Evolutionary conservation across 2,888 invertebrate species (phyloP), one percentile per base, ranked within the genome.

Genomic region (Acanthacorydalis orientalis): DNA sequence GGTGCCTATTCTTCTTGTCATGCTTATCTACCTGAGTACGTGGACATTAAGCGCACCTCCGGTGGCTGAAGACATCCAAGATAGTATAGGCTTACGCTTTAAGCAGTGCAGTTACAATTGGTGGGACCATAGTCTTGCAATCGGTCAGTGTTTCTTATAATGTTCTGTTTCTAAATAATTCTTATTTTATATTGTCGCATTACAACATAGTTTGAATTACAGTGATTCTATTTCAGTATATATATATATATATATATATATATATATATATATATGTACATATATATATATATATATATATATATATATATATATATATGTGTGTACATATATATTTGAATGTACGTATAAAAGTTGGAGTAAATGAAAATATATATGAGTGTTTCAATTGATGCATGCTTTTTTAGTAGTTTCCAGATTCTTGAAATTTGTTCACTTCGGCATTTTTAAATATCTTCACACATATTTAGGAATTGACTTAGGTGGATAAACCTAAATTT

Each of bases 41-140:
- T 93, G 93, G 93, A 90, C 91, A 0, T 72, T 89, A 16, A 87
- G 88, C 1, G 82, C 85, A 43, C 87, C 90, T 2, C 90, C 90
- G 2, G 76, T 75, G 53, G 87, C 86, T 34, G 83, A 84, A 68
- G 79, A 78, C 57, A 87, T 88, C 54, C 72, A 75, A 49, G 86
- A 87, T 60, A 77, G 79, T 55, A 70, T 72, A 55, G 82, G 80
- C 46, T 70, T 91, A 51, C 83, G 84, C 63, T 92, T 91, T 68
- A 86, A 83, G 60, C 87, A 89, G 60, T 93, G 93, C 66, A 77
- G 81, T 33, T 88, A 85, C 64, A 89, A 89, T 59, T 91, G 90
- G 87, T 93, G 92, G 91, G 89, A 89, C 72, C 91, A 91, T 65
- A 88, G 87, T 62, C 73, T 90, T 62, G 87, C 88, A 42, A 87